phyloP scores from a whole-genome alignment of 1,140 invertebrate genomes.

The Musca vetustissima region DNA sequence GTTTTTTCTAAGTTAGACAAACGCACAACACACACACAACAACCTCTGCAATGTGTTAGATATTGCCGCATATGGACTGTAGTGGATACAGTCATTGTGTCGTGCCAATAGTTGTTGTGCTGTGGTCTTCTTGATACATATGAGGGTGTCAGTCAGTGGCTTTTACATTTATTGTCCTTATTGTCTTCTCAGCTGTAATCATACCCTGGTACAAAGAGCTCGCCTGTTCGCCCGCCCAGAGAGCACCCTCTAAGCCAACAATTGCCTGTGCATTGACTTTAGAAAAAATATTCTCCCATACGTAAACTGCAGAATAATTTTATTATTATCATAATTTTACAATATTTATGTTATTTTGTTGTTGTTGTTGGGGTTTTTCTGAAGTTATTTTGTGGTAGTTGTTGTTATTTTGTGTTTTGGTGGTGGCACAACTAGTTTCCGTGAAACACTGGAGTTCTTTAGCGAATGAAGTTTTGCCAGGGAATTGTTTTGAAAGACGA shows the following conservation, averaged over 20 bases:
- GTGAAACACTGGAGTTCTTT: neutral
- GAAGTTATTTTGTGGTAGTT: neutral
- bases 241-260: neutral
- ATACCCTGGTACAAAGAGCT: neutral
- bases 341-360: slow-evolving; percentile 25
- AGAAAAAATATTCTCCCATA: neutral
- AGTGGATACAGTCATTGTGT: too few species aligned
- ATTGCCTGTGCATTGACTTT: slow-evolving; percentile 12
- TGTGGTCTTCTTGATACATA: neutral
- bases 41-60: too few species aligned
- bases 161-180: neutral
- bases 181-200: neutral
- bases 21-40: neutral
- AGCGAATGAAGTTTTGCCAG: neutral
- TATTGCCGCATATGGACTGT: too few species aligned
- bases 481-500: neutral
- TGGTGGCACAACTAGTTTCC: too few species aligned
- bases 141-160: neutral
- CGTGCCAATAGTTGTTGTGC: too few species aligned
- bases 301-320: slow-evolving; percentile 25
- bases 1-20: neutral
- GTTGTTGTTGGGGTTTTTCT: neutral
- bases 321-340: slow-evolving; percentile 25
- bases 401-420: neutral
- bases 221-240: neutral